Evolutionary conservation across 2,113 vertebrate species (phyloP).

Genomic region (Haplochromis burtoni): DNA sequence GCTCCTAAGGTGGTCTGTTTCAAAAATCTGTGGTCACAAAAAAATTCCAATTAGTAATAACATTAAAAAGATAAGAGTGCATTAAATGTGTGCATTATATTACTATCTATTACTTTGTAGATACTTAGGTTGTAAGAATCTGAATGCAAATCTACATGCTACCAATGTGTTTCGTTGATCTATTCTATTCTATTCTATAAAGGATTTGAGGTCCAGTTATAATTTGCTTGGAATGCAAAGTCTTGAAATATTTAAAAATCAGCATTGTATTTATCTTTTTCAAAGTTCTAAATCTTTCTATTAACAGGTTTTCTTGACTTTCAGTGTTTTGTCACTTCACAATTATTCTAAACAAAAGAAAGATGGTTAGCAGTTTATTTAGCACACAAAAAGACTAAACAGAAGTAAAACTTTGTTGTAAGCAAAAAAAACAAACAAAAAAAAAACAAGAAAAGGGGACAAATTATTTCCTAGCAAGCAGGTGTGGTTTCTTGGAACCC

Average conservation of each 20-base stretch:
- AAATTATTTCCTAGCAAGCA: background rate
- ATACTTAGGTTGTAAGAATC: background rate
- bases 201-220: background rate
- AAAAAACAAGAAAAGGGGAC: background rate
- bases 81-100: background rate
- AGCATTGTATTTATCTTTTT: background rate
- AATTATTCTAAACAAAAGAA: background rate
- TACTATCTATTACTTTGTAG: background rate
- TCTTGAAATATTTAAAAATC: background rate
- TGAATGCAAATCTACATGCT: background rate
- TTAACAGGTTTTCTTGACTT: background rate
- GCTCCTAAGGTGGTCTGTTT: background rate
- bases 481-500: background rate
- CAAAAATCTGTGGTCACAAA: background rate
- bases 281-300: background rate
- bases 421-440: too few relatives aligned
- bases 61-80: background rate
- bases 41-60: background rate
- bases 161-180: background rate
- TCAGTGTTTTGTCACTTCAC: background rate
- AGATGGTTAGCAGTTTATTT: background rate
- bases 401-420: background rate
- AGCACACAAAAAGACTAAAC: background rate
- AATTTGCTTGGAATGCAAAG: background rate
- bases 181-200: background rate